A percentile compares a stretch with the other conserved stretches of the same genome.
phyloP scores from a whole-genome alignment of 2,797 vertebrate genomes.

The Hafferia zeledoni region DNA sequence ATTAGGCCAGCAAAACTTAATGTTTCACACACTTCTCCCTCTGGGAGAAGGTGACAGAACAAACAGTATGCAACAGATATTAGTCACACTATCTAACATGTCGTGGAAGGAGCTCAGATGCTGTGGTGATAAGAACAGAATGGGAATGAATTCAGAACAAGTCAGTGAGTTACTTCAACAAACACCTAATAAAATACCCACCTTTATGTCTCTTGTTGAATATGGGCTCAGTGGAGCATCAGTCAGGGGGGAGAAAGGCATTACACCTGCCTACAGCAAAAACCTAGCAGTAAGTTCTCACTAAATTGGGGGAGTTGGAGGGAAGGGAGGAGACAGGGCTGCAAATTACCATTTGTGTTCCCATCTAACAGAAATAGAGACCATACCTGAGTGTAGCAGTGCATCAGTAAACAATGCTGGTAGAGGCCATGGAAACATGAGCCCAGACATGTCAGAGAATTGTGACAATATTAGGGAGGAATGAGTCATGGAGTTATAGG shows the following conservation, averaged over 20 bases:
- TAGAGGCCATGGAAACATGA: background rate
- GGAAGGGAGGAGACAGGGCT: background rate
- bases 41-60: slow-evolving; percentile 60
- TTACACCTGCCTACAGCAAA: background rate
- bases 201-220: background rate
- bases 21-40: slow-evolving; percentile 41
- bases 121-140: slow-evolving; percentile 1
- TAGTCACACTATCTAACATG: slow-evolving; percentile 51
- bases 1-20: slow-evolving; percentile 54
- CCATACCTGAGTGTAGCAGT: background rate
- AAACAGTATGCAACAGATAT: slow-evolving; percentile 63
- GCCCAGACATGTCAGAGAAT: rapidly evolving
- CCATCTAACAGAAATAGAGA: background rate
- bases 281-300: background rate
- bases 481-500: background rate
- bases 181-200: background rate
- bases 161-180: background rate
- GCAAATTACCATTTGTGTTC: background rate
- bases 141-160: background rate
- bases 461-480: background rate
- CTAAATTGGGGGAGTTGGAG: background rate
- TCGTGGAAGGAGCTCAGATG: slow-evolving; percentile 8
- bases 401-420: background rate
- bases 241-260: background rate
- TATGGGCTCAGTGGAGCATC: background rate